These are phyloP conservation scores for Chelonoidis abingdonii DNA, from an alignment of 2,113 vertebrate species.

Conservation along the genomic window DNA sequence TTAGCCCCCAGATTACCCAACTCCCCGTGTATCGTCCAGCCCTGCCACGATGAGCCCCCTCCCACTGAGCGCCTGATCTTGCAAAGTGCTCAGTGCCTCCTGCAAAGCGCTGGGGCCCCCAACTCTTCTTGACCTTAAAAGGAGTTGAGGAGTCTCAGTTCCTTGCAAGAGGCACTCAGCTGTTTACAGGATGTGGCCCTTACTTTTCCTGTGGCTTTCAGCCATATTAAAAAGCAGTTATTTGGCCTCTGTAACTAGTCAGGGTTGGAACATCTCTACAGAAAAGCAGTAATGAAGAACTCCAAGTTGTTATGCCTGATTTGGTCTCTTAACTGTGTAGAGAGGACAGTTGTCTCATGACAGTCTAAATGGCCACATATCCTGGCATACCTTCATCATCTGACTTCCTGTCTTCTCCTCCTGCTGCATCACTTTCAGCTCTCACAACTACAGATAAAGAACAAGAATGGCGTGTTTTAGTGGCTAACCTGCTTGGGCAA, in stretches of 20 bases:
- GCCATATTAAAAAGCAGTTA: neutral
- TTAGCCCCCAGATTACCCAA: neutral
- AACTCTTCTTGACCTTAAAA: neutral
- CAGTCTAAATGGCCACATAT: neutral
- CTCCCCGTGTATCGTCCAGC: neutral
- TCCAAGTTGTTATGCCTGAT: fast-evolving
- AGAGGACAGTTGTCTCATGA: neutral
- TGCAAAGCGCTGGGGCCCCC: neutral
- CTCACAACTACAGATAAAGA: neutral
- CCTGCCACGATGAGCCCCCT: fast-evolving
- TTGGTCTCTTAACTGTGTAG: neutral
- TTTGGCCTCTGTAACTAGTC: neutral
- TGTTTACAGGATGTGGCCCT: neutral
- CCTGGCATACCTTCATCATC: neutral
- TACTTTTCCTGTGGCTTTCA: neutral
- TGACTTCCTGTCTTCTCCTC: neutral
- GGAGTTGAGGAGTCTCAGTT: neutral
- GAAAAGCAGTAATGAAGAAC: neutral
- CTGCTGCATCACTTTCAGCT: neutral
- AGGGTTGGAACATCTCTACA: neutral
- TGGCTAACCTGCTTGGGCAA: neutral
- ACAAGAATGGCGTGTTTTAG: neutral
- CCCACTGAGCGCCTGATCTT: neutral
- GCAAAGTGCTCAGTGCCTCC: neutral
- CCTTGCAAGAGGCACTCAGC: neutral